Evolutionary conservation across 2,888 invertebrate genomes (phyloP), one percentile per base, ranked within the genome.

Genomic region (Scaptomyza caliginosa): DNA sequence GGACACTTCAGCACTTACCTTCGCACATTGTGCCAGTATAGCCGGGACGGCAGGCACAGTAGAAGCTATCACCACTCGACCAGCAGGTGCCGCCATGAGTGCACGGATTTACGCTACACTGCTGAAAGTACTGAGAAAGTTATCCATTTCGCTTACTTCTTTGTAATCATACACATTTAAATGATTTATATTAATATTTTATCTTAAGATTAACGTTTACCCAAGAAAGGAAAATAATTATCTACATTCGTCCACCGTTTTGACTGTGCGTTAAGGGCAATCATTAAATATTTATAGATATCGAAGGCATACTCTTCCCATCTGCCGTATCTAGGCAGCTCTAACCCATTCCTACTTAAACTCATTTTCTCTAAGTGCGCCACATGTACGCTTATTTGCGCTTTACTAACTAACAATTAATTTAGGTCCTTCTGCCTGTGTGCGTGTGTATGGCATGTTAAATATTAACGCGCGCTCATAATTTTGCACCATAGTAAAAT

Each of bases 11-110:
- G 1, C n/a, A 94, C 89, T 91, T 91, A 95, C 95, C 95, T 93
- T 96, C 95, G 90, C 97, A 97, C 77, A 95, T 93, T 86, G 94
- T 94, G 32, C 96, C 97, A 2, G 94, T 94, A 88, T 94, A 97
- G 6, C 96, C 96, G 8, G 95, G 94, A 48, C 94, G 93, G 88
- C 97, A 97, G 52, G 95, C 94, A 90, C 97, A 97, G 89, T 94
- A 94, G 91, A 94, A 96, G 6, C 94, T 94, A 87, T 95, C 94
- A 58, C 94, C 93, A 74, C 94, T 95, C 80, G 94, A 94, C 95
- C 95, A 95, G 90, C 95, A 95, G 42, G 95, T 95, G 52, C 95
- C 95, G 28, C 95, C 95, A 89, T 95, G 95, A 43, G 94, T 93
- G 89, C 95, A 95, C 0, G 95, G 95, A 89, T 94, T 95, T 74